Base-by-base conservation (phyloP, 2,888 invertebrate species). In the Aphidoletes aphidimyza region DNA sequence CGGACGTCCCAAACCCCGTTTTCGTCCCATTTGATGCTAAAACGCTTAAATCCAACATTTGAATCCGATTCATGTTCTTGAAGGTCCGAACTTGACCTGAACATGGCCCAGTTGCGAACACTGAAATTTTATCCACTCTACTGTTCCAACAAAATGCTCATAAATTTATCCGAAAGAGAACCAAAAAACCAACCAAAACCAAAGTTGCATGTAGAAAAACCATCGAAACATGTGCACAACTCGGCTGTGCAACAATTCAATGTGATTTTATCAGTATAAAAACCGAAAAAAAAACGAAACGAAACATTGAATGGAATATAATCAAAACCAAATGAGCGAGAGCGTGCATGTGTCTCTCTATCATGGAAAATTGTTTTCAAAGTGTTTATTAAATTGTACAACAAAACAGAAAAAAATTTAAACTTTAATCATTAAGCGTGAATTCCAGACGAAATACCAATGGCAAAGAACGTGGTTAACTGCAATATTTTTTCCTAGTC, bases 381-480 rank as follows among this genome's bases (percentile, higher is more conserved):
- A 26, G 69, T 69, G 69, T 69, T 69, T 69, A 69, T 69, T 69
- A 69, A 69, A 69, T 30, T 69, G 69, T 14, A n/a, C n/a, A n/a
- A n/a, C n/a, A n/a, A n/a, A n/a, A n/a, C n/a, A n/a, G n/a, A n/a
- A n/a, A n/a, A n/a, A n/a, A n/a, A n/a, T n/a, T n/a, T n/a, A 69
- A 69, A 69, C 69, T 69, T 69, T 69, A 69, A 69, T 69, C 69
- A 69, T 69, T 69, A 69, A 69, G 34, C 69, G 69, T 69, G 69
- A 69, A 69, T 69, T 69, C 69, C 69, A 69, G 69, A 69, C 69
- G 69, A 69, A 69, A 30, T 30, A 30, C 30, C n/a, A n/a, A n/a
- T n/a, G n/a, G 30, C 69, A 69, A 26, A 69, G 69, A 69, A 3
- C 3, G 14, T 69, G 26, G 30, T 69, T 69, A 14, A 34, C 34